Evolutionary conservation across 2,888 invertebrate species (phyloP).

Genomic region (Nomada hirtipes): DNA sequence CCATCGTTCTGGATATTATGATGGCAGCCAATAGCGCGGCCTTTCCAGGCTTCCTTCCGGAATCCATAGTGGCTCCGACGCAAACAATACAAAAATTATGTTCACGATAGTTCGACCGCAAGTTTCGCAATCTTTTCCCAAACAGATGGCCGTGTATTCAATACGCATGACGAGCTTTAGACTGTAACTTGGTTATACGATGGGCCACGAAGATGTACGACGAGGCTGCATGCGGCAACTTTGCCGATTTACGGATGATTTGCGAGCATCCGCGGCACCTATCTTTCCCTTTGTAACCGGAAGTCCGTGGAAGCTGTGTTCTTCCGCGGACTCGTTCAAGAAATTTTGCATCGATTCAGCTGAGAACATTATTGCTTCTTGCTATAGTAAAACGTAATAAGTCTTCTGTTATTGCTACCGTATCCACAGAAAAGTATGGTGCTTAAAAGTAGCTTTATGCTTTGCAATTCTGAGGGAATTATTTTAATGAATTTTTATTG

Average conservation of each 20-base stretch:
- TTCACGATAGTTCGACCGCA: slow-evolving; percentile 80
- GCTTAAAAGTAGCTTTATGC: too few species aligned
- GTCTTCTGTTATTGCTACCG: too few species aligned
- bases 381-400: neutral
- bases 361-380: slow-evolving; percentile 29
- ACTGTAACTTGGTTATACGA: slow-evolving; percentile 29
- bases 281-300: slow-evolving; percentile 39
- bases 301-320: neutral
- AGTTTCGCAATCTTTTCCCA: slow-evolving; percentile 79
- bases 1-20: slow-evolving; percentile 76
- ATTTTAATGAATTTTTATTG: too few species aligned
- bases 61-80: slow-evolving; percentile 74
- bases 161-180: slow-evolving; percentile 75
- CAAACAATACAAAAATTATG: slow-evolving; percentile 83
- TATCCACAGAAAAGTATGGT: too few species aligned
- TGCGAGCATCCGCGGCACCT: slow-evolving; percentile 54
- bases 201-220: slow-evolving; percentile 58
- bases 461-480: neutral
- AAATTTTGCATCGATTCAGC: slow-evolving; percentile 54
- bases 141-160: slow-evolving; percentile 75
- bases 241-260: slow-evolving; percentile 78
- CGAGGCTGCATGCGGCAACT: slow-evolving; percentile 68
- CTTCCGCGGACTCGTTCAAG: neutral
- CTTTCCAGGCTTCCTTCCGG: slow-evolving; percentile 64
- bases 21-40: slow-evolving; percentile 66